Evolutionary conservation across 2,888 invertebrate species (phyloP), one percentile per base, ranked within the genome.

Genomic region (Scaptodrosophila latifasciaeformis): DNA sequence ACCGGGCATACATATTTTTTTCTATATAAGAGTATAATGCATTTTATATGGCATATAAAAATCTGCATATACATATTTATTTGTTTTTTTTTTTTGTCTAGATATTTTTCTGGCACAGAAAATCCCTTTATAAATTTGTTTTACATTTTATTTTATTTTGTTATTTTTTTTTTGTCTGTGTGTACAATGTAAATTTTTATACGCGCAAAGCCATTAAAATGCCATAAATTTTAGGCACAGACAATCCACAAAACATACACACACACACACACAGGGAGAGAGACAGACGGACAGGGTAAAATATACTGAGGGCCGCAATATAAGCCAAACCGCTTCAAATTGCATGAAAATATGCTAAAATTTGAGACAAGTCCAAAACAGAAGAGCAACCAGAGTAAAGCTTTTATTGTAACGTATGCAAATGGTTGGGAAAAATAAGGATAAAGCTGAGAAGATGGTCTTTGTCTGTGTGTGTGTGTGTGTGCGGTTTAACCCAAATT

Each of bases 401-500:
- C 59, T 64, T 56, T 59, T 59, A 64, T 68, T 59, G 57, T 52
- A 55, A 60, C 49, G 51, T 47, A 24, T 35, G 54, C 50, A 49
- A 42, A 10, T 42, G 12, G 52, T 15, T 12, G 2, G 13, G 12
- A 2, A 12, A 3, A 12, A 1, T 1, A 2, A 5, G 1, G 30
- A n/a, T n/a, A n/a, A n/a, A n/a, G n/a, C n/a, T n/a, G 30, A 30
- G 30, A 30, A 12, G 21, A 42, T 13, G 30, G 2, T 44, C 49
- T n/a, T 49, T 47, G 34, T n/a, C n/a, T 19, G 24, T 34, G n/a
- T 37, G 17, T 39, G 48, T 49, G 29, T 27, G 52, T 49, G 53
- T 48, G 46, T 48, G 59, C 58, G 65, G 82, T 70, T 72, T 77
- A 77, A 67, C 66, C 70, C 66, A 74, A 79, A 77, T 81, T 78